Conservation (phyloP, 2,113 vertebrate species). For the Microcebus murinus region DNA sequence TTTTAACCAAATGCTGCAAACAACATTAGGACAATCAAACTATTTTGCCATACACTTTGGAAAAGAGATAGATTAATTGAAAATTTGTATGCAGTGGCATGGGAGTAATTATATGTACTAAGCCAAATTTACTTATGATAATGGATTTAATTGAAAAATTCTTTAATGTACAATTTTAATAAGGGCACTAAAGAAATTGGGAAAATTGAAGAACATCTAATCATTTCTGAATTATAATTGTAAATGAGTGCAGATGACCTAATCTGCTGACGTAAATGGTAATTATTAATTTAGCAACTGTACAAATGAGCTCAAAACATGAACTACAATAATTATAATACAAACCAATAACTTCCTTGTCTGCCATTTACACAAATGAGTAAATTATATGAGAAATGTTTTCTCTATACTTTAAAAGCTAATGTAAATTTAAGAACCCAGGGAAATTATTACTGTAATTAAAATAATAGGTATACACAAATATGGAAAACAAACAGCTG, state of each 20-base stretch:
- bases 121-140: conserved; percentile 78
- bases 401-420: conserved; percentile 59
- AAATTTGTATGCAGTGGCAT: conserved; percentile 77
- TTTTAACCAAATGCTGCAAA: conserved; percentile 54
- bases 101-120: conserved; percentile 79
- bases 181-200: conserved; percentile 77
- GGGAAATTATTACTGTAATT: conserved; percentile 63
- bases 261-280: conserved; percentile 72
- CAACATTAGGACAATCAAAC: conserved; percentile 58
- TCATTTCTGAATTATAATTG: conserved; percentile 63
- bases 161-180: conserved; percentile 71
- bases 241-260: conserved; percentile 69
- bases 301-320: conserved; percentile 65
- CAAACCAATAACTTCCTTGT: conserved; percentile 58
- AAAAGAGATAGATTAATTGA: conserved; percentile 80
- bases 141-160: conserved; percentile 81
- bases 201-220: conserved; percentile 46
- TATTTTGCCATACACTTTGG: conserved; percentile 62
- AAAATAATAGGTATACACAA: conserved; percentile 55
- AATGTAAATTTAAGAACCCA: conserved; percentile 43
- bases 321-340: conserved; percentile 54
- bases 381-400: conserved; percentile 57
- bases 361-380: background rate
- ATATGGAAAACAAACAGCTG: conserved; percentile 14
- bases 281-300: conserved; percentile 77